Percentiles rank a stretch among this genome's conserved stretches.
Conservation (phyloP, 2,797 vertebrate genomes). For the Manis pentadactyla region DNA sequence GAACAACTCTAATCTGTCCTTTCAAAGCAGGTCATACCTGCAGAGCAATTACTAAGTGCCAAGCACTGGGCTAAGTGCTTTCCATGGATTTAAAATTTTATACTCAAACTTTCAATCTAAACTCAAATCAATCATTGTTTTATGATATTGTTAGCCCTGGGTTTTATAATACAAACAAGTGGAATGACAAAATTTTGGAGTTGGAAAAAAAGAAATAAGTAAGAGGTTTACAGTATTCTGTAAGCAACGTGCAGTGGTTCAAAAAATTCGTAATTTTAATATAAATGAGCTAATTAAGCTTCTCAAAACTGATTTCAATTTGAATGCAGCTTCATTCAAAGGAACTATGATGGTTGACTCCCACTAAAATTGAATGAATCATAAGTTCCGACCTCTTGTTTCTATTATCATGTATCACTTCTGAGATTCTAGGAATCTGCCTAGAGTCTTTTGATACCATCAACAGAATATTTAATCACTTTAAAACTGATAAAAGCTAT, state of each 20-base stretch:
- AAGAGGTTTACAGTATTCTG: not conserved
- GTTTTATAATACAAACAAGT: constrained; percentile 29
- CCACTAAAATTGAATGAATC: not conserved
- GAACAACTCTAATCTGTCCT: not conserved
- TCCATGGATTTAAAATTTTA: constrained; percentile 8
- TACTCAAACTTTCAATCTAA: constrained; percentile 25
- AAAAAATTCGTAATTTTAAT: not conserved
- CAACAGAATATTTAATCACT: constrained; percentile 3
- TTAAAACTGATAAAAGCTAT: not conserved
- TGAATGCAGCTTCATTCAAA: not conserved
- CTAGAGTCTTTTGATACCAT: not conserved
- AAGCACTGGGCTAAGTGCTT: not conserved
- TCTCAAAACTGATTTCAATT: constrained; percentile 48
- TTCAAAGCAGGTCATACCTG: not conserved
- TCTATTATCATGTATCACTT: constrained; percentile 3
- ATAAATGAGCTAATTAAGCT: not conserved
- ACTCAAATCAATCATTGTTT: constrained; percentile 32
- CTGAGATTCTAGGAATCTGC: not conserved
- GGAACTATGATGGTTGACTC: not conserved
- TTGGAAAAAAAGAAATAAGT: constrained; percentile 37
- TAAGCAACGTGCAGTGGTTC: not conserved
- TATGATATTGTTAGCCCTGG: constrained; percentile 28
- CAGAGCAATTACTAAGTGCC: not conserved
- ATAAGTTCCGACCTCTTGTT: not conserved
- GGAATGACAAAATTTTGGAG: constrained; percentile 32